These are phyloP conservation scores for Argyresthia goedartella DNA, from an alignment of 2,888 invertebrate genomes.

Conservation along the genomic window DNA sequence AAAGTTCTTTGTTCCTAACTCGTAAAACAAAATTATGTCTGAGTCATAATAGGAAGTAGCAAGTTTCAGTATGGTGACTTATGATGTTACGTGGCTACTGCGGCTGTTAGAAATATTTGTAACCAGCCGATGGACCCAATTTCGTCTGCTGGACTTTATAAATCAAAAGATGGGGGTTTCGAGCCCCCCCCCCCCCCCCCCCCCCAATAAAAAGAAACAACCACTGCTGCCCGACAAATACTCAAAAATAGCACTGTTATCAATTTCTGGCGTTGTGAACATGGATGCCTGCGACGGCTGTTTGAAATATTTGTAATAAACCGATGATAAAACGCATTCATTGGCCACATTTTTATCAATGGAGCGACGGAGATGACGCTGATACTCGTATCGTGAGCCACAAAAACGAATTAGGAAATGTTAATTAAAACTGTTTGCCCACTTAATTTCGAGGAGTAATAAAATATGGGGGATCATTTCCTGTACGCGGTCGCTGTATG, in stretches of 20 bases:
- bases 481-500: slow-evolving; percentile 24
- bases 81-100: background rate
- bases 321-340: background rate
- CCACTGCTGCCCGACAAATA: no score
- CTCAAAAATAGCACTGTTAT: no score
- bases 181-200: no score
- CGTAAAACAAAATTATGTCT: background rate
- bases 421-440: slow-evolving; percentile 30
- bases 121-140: background rate
- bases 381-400: background rate
- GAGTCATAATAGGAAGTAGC: background rate
- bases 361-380: background rate
- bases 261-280: no score
- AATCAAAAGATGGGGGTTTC: no score
- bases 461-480: slow-evolving; percentile 32
- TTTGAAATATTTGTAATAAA: background rate
- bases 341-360: background rate
- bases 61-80: background rate
- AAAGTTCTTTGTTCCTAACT: slow-evolving; percentile 26
- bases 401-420: slow-evolving; percentile 23
- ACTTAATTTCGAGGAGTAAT: slow-evolving; percentile 24
- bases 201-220: no score
- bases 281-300: background rate
- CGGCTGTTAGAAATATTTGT: background rate
- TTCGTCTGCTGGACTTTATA: no score